Conservation (phyloP, 2,113 vertebrate genomes). For the Gallinago jamesoni region DNA sequence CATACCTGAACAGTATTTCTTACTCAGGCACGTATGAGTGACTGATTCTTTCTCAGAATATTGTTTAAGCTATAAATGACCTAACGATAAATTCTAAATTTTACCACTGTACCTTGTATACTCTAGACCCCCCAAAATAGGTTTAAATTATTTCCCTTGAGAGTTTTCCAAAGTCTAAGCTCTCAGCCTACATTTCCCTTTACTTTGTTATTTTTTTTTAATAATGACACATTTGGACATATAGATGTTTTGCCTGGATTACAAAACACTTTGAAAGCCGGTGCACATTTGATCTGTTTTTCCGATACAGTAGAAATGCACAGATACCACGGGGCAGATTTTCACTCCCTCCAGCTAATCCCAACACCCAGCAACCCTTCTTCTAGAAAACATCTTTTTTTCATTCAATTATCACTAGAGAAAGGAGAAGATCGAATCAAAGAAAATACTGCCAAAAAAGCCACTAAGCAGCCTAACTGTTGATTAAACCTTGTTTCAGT, state of each 20-base stretch:
- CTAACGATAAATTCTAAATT: neutral
- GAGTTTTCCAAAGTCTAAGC: neutral
- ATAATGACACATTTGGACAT: neutral
- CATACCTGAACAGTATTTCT: neutral
- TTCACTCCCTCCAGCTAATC: constrained; percentile 17
- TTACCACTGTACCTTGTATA: neutral
- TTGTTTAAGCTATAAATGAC: neutral
- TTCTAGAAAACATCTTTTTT: neutral
- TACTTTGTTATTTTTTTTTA: neutral
- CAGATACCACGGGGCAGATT: neutral
- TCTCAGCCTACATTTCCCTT: neutral
- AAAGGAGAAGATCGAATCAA: neutral
- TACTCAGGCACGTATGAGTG: neutral
- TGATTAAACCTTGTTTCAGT: neutral
- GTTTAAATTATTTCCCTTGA: neutral
- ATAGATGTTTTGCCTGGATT: neutral
- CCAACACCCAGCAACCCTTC: neutral
- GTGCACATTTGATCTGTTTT: neutral
- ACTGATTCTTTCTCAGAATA: neutral
- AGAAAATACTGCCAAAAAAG: neutral
- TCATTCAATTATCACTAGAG: neutral
- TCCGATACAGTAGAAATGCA: neutral
- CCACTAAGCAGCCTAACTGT: neutral
- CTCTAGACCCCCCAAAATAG: neutral
- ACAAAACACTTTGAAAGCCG: neutral